phyloP scores from a whole-genome alignment of 2,888 invertebrate genomes.

The Liopterus haemorrhoidalis region DNA sequence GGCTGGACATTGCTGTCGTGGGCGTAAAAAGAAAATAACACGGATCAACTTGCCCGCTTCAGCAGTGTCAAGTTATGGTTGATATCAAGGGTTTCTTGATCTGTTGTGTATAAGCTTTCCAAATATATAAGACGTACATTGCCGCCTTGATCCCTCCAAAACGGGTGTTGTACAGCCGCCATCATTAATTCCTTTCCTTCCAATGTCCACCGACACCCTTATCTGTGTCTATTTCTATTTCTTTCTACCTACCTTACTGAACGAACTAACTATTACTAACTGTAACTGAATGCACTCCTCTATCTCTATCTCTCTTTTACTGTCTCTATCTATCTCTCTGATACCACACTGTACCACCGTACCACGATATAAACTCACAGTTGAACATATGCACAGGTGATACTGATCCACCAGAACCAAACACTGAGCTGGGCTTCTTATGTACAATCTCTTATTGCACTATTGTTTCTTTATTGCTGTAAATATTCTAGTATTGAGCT shows the following conservation, averaged over 20 bases:
- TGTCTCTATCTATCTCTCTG: conserved; percentile 5
- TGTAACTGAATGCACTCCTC: background rate
- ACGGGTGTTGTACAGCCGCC: conserved; percentile 24
- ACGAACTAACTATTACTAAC: background rate
- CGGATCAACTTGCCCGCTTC: background rate
- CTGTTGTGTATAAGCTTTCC: conserved; percentile 12
- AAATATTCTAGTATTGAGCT: too few species aligned
- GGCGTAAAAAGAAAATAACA: conserved; percentile 2
- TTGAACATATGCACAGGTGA: too few species aligned
- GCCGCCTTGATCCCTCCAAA: conserved; percentile 25
- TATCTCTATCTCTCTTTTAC: conserved; percentile 5
- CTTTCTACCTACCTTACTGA: too few species aligned
- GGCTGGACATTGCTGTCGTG: conserved; percentile 38
- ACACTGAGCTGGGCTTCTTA: too few species aligned
- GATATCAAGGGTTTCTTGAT: conserved; percentile 16
- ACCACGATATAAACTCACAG: too few species aligned
- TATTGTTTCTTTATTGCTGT: too few species aligned
- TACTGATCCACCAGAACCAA: too few species aligned
- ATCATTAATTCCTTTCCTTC: conserved; percentile 19
- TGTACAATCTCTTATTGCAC: too few species aligned
- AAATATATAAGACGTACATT: too few species aligned
- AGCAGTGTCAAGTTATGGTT: conserved; percentile 21
- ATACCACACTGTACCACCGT: background rate
- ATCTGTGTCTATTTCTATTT: too few species aligned
- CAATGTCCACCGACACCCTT: conserved; percentile 20